Evolutionary conservation across 2,888 invertebrate species (phyloP).

Genomic region (Agapostemon virescens): DNA sequence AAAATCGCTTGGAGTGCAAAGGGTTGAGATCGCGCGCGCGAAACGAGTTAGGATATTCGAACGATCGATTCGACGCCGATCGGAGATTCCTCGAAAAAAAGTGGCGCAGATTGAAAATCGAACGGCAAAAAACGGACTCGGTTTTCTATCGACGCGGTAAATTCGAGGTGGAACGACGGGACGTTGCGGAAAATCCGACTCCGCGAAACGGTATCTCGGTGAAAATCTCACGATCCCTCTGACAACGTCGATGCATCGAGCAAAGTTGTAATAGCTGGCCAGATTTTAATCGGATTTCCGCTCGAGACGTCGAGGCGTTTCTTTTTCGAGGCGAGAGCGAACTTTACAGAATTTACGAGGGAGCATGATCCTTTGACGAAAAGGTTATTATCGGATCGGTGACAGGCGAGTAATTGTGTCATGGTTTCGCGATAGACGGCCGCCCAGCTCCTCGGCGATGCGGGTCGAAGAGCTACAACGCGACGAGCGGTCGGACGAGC

Average conservation of each 20-base stretch:
- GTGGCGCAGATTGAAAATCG: neutral
- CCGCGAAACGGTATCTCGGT: neutral
- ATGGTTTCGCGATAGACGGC: conserved; percentile 34
- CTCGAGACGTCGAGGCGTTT: neutral
- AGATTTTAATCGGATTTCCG: neutral
- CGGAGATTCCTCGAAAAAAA: neutral
- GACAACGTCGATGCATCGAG: neutral
- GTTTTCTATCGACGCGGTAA: neutral
- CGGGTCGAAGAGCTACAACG: neutral
- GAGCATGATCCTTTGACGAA: neutral
- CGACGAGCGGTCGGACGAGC: conserved; percentile 10
- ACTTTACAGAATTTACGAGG: neutral
- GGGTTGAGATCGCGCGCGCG: too few relatives aligned
- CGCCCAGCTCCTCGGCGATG: conserved; percentile 16
- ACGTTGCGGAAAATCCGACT: neutral
- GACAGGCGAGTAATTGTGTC: conserved; percentile 46
- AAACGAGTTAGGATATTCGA: too few relatives aligned
- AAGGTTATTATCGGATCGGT: conserved; percentile 5
- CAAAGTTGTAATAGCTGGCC: neutral
- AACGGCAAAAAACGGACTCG: too few relatives aligned
- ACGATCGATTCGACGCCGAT: too few relatives aligned
- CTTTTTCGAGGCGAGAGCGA: neutral
- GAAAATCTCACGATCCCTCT: neutral
- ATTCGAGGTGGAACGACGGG: neutral
- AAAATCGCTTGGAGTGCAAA: too few relatives aligned